Base-by-base conservation (phyloP, 2,888 invertebrate species). In the Heteropelma amictum region DNA sequence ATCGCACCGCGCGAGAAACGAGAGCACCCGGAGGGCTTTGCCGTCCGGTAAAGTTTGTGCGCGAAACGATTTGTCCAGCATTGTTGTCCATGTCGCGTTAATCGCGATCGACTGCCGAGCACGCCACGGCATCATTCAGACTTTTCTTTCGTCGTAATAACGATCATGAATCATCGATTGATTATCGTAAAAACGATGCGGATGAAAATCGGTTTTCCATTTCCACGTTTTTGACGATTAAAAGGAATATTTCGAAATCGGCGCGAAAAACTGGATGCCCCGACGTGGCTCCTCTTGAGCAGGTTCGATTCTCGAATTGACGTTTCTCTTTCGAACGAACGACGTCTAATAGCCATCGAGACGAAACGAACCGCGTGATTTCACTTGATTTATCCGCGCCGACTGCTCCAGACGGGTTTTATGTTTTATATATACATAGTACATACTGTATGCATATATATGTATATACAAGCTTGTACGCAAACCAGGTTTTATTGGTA, bases 301-400 rank as follows among this genome's bases (percentile, higher is more conserved):
- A n/a, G n/a, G n/a, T n/a, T 23, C 47, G 23, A 49, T 7, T 26
- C 14, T 28, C 38, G 38, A 26, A n/a, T 64, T 28, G 51, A 6
- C 51, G 28, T 21, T 33, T 33, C 42, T 54, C 45, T 65, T 42
- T 40, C 12, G 54, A 65, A 14, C 53, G 65, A 73, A 42, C 47
- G 30, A 64, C 51, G 58, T 64, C 35, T 72, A 73, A 73, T 73
- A 35, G 53, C 60, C 76, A 76, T 53, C 73, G 64, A 65, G 74
- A 63, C 71, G 35, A 72, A 73, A 65, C 69, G 73, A 60, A 67
- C 61, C 69, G 68, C 70, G 73, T 71, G 70, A 74, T 72, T 74
- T 65, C 42, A 75, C 49, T 77, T 78, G 72, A 78, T 77, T 72
- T 77, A 72, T 67, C 38, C 47, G 63, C 69, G 60, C 49, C 68